Base-by-base conservation (phyloP, 2,888 invertebrate genomes). In the Clepsis dumicolana region DNA sequence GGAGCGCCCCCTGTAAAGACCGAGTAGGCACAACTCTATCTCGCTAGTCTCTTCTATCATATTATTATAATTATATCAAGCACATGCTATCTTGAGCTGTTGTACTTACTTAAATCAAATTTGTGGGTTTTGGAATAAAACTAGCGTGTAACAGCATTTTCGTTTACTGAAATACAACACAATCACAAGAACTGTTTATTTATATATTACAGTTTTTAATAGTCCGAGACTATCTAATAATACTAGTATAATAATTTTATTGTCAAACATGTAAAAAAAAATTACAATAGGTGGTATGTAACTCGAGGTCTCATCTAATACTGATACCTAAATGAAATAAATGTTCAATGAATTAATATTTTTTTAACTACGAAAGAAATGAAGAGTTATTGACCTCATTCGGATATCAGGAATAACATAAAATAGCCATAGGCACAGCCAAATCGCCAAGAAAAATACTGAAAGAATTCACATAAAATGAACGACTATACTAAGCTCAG, bases 101-200 rank as follows among this genome's bases (percentile, higher is more conserved):
- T 2, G 14, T 41, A 41, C 2, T 3, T 16, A 7, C 4, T 21
- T 12, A 10, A 0, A 1, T 21, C 12, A 18, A 48, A 21, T 10
- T 10, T 48, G 21, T 1, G 12, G 48, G 21, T 21, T 4, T 48
- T 72, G 53, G 72, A 76, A 77, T 71, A 76, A 74, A 71, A 71
- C 72, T 65, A 57, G 71, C 14, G 24, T 65, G 62, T 86, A 90
- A 89, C 90, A 89, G 86, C 82, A 80, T 86, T 87, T 87, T 84
- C 82, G 79, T 91, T 91, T 90, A 91, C 87, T 91, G 83, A 85
- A 89, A 84, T 90, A 91, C 87, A 90, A 91, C 91, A 91, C 89
- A 90, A 90, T 89, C 86, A 91, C 88, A 86, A 86, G 81, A 87
- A 86, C 81, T 75, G 82, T 86, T 83, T 84, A 86, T 81, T 85